Conservation (phyloP, 2,888 invertebrate genomes). For the Thymelicus acteon region DNA sequence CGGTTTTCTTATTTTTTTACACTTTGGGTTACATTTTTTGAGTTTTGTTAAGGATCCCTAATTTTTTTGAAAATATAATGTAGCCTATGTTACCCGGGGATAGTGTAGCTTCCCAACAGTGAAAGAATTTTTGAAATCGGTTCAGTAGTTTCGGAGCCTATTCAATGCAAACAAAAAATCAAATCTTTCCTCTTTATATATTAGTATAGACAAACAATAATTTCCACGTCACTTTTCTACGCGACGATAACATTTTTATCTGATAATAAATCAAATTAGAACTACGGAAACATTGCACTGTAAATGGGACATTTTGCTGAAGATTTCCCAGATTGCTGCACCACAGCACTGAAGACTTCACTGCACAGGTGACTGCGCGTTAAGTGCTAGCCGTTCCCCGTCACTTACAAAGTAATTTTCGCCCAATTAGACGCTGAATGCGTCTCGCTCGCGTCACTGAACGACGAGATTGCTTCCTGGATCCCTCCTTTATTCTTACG, state of each 20-base stretch:
- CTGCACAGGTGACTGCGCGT: constrained; percentile 25
- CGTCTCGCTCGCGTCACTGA: constrained; percentile 63
- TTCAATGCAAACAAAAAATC: no score
- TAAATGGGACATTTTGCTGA: constrained; percentile 10
- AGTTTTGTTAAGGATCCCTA: no score
- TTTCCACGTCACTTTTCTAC: not conserved
- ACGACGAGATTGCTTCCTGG: constrained; percentile 65
- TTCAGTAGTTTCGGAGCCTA: no score
- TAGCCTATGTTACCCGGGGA: no score
- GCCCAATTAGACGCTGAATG: constrained; percentile 73
- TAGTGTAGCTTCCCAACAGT: no score
- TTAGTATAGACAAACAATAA: constrained; percentile 2
- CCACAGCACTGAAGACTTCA: constrained; percentile 9
- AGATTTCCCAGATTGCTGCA: constrained; percentile 15
- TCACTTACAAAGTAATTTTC: constrained; percentile 67
- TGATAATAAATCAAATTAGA: constrained; percentile 2
- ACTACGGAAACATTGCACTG: not conserved
- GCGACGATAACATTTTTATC: constrained; percentile 2
- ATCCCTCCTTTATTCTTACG: constrained; percentile 51
- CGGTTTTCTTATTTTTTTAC: no score
- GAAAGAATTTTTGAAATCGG: no score
- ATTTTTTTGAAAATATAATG: no score
- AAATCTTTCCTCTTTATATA: no score
- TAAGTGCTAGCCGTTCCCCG: constrained; percentile 32
- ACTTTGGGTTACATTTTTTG: no score